Evolutionary conservation across 1,140 invertebrate genomes (phyloP), one percentile per base, ranked within the genome.

Genomic region (Achroia grisella): DNA sequence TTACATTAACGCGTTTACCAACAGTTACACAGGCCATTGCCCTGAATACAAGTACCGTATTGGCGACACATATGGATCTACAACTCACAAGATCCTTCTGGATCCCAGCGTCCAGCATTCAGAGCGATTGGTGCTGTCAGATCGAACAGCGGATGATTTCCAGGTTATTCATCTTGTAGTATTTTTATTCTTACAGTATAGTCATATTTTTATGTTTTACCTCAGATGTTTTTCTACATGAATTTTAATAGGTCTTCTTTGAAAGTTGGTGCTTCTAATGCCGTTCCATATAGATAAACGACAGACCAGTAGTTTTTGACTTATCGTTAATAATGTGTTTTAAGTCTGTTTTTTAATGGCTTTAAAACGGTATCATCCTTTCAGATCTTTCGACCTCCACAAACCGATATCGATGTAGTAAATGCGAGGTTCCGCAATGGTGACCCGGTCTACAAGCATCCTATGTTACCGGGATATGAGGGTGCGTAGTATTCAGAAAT

Each of bases 11-110:
- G 2, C 2, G 2, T 23, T 23, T 23, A 3, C 6, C 17, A 3
- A 11, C 56, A 93, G 92, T 31, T 93, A 93, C 61, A 90, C 91
- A 2, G 92, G 92, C 9, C 91, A 91, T 62, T 92, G 90, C 66
- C 91, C 92, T 1, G 90, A 92, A 59, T 91, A 91, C 75, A 90
- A 89, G 23, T 93, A 89, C 62, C 88, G 89, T 33, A 89, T 91
- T 35, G 92, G 91, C 2, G 88, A 92, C 71, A 92, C 91, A 1
- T 93, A 90, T 79, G 92, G 91, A 17, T 88, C 86, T 1, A 84
- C 89, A 35, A 92, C 91, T 0, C 91, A 93, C 72, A 91, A 91
- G 73, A 77, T 92, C 8, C 85, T 93, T 0, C 60, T 92, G 43
- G 92, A 93, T 83, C 92, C 92, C 9, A 89, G 88, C 35, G 88